Evolutionary conservation across 2,888 invertebrate genomes (phyloP), one percentile per base, ranked within the genome.

Genomic region (Gandaritis pyraliata): DNA sequence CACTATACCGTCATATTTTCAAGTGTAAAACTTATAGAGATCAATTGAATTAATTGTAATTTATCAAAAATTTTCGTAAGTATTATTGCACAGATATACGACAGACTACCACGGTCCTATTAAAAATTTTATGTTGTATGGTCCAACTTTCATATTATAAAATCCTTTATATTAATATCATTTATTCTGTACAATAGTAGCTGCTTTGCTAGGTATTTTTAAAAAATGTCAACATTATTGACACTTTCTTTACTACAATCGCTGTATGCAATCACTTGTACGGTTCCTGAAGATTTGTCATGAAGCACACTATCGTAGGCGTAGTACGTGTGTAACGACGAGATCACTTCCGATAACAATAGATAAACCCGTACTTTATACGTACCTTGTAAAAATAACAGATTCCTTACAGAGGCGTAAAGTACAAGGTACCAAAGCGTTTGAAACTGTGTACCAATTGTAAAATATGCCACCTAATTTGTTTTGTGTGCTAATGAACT

Each of bases 331-430:
- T 82, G 85, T 83, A 85, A 85, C 85, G 85, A 87, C 87, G 80
- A 83, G 87, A 89, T 88, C 77, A 74, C 77, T 78, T 75, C 75
- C 72, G 87, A 89, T 87, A 87, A 87, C 84, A 85, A 84, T 81
- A 88, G 85, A 88, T 88, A 84, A 85, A 83, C 78, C 74, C 76
- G 76, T 80, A 75, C 76, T 38, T 18, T 11, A 10, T 23, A 11
- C 39, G 43, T 75, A 71, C 83, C 81, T 76, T 82, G 73, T 77
- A 79, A 72, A 86, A 86, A 87, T 85, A 83, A 78, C 77, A 77
- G 75, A 78, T 78, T 72, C 68, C 66, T 70, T 72, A 63, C 72
- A 74, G 71, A 71, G 72, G 72, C 77, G 73, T 74, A 71, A 76
- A 77, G 36, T 47, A 56, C 56, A 56, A 46, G 53, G 59, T 57